Evolutionary conservation across 2,888 invertebrate species (phyloP), one percentile per base, ranked within the genome.

Genomic region (Troides oblongomaculatus): DNA sequence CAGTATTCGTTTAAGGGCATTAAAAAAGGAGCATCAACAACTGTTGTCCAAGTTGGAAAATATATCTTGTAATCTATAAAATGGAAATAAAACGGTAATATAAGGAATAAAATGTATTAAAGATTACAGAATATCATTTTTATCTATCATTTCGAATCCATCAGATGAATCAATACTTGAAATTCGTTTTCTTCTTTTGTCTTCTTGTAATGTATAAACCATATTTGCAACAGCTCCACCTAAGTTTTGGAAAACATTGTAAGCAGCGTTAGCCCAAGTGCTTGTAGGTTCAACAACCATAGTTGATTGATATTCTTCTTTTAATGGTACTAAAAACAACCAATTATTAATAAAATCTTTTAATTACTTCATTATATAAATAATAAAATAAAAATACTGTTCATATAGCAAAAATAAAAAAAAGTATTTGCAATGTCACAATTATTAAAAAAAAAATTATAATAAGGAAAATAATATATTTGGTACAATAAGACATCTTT

Each of bases 131-230:
- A 90, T 76, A 70, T 92, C 92, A 80, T 82, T 86, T 83, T 89
- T 85, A 75, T 92, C 90, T 76, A 92, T 85, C 62, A 92, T 89
- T 85, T 91, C 92, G 81, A 92, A 92, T n/a, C 90, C 92, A 82
- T 92, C 92, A 63, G 92, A 87, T 56, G 90, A 91, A 76, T 90
- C 90, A 66, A 79, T 79, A 80, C 92, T 91, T 59, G 88, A 84
- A 36, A 89, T 76, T 72, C 87, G 80, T 74, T 85, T 84, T 69
- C 86, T 83, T 79, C 83, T 86, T 62, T 74, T 83, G 23, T 81
- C 80, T 66, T 80, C 81, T 70, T 82, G 77, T 72, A 83, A 76
- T 60, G 81, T 76, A 70, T 87, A 84, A 68, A 92, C 81, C 75
- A 90, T 86, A 72, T 86, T 89, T 30, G 86, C 76, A 57, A 92